phyloP scores from a whole-genome alignment of 2,797 vertebrate genomes.

The Echiichthys vipera region DNA sequence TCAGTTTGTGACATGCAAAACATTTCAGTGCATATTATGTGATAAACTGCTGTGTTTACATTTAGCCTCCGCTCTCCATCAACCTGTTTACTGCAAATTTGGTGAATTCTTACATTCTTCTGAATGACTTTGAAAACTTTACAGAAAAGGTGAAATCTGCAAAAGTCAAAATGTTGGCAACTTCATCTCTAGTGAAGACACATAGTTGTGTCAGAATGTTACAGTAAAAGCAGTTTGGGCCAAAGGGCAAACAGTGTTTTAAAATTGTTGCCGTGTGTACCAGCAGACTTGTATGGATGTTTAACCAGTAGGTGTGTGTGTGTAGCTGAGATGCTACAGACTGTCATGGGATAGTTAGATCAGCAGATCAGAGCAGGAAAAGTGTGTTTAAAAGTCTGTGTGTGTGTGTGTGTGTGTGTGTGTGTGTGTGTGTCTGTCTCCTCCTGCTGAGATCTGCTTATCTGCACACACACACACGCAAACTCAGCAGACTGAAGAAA shows the following conservation, averaged over 20 bases:
- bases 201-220: neutral
- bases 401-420: neutral
- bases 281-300: neutral
- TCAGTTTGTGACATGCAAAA: neutral
- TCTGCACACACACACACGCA: neutral
- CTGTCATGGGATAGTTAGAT: slow-evolving; percentile 41
- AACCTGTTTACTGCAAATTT: neutral
- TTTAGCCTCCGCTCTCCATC: neutral
- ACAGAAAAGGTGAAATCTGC: neutral
- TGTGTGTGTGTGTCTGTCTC: neutral
- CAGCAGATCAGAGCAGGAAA: slow-evolving; percentile 41
- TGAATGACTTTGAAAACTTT: neutral
- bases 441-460: slow-evolving; percentile 42
- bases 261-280: neutral
- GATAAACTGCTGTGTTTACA: neutral
- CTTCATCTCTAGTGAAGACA: neutral
- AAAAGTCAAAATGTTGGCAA: too few species aligned
- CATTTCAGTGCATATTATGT: neutral
- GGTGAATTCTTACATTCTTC: neutral
- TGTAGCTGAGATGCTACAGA: slow-evolving; percentile 34
- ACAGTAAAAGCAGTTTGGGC: neutral
- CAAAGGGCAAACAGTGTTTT: neutral
- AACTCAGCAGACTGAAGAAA: slow-evolving; percentile 52
- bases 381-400: neutral
- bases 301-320: slow-evolving; percentile 20